phyloP scores from a whole-genome alignment of 2,888 invertebrate species.

The Strigamia maritima region DNA sequence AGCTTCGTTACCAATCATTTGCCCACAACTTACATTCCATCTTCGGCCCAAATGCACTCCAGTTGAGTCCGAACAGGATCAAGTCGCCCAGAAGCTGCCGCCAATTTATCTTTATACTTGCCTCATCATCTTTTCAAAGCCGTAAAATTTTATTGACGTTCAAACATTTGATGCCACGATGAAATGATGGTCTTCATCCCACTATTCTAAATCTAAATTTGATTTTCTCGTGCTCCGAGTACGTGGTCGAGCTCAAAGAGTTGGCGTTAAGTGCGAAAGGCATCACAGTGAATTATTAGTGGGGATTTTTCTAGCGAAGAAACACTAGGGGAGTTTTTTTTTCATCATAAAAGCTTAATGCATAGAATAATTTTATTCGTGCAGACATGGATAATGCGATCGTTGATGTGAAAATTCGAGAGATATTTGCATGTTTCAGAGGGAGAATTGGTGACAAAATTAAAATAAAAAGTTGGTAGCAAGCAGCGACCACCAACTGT shows the following conservation, averaged over 20 bases:
- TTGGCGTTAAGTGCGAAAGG: not conserved
- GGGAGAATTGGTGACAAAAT: not conserved
- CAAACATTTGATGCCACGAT: not conserved
- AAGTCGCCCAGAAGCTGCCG: not conserved
- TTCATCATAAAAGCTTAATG: conserved; percentile 5
- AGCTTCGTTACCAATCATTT: conserved; percentile 15
- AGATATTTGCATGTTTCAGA: conserved; percentile 9
- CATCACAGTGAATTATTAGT: not conserved
- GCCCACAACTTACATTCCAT: conserved; percentile 1
- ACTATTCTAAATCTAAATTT: conserved; percentile 6
- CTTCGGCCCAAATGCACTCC: not conserved
- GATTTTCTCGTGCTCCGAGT: not conserved
- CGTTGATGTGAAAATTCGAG: conserved; percentile 7
- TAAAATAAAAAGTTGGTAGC: not conserved
- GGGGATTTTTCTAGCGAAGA: not conserved
- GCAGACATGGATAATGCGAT: conserved; percentile 1
- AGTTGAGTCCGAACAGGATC: not conserved
- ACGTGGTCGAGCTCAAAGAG: not conserved
- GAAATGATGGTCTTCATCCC: not conserved
- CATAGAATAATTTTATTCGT: not conserved
- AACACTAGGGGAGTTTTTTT: not conserved
- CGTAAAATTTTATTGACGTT: conserved; percentile 10
- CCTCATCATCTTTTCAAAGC: not conserved
- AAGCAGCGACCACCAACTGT: not conserved
- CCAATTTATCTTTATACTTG: conserved; percentile 1